Evolutionary conservation across 2,113 vertebrate genomes (phyloP).

Genomic region (Calidris pugnax): DNA sequence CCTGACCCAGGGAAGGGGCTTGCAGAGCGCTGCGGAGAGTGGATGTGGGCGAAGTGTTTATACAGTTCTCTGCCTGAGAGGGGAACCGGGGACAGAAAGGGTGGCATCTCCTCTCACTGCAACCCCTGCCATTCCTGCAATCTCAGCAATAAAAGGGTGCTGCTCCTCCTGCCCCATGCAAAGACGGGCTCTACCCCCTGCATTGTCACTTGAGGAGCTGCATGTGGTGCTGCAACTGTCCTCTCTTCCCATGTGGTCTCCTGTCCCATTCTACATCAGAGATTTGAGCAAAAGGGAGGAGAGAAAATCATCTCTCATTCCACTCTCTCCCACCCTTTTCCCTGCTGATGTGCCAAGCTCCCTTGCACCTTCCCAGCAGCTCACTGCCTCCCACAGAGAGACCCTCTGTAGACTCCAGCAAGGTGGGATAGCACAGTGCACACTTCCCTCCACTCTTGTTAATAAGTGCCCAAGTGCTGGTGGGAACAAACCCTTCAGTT

Average conservation of each 20-base stretch:
- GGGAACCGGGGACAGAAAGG: not conserved
- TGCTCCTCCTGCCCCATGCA: not conserved
- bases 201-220: not conserved
- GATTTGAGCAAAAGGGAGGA: not conserved
- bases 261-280: not conserved
- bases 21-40: not conserved
- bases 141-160: not conserved
- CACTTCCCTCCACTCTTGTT: not conserved
- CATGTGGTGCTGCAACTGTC: not conserved
- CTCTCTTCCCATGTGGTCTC: not conserved
- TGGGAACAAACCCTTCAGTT: not conserved
- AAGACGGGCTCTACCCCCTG: not conserved
- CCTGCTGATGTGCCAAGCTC: not conserved
- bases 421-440: not conserved
- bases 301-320: not conserved
- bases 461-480: not conserved
- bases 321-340: not conserved
- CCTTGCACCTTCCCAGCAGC: not conserved
- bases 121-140: not conserved
- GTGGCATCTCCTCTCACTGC: not conserved
- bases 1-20: constrained; percentile 31
- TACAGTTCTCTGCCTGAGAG: not conserved
- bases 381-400: not conserved
- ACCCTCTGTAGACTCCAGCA: not conserved
- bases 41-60: not conserved